Conservation (phyloP, 2,797 vertebrate species). For the Florisuga fusca region DNA sequence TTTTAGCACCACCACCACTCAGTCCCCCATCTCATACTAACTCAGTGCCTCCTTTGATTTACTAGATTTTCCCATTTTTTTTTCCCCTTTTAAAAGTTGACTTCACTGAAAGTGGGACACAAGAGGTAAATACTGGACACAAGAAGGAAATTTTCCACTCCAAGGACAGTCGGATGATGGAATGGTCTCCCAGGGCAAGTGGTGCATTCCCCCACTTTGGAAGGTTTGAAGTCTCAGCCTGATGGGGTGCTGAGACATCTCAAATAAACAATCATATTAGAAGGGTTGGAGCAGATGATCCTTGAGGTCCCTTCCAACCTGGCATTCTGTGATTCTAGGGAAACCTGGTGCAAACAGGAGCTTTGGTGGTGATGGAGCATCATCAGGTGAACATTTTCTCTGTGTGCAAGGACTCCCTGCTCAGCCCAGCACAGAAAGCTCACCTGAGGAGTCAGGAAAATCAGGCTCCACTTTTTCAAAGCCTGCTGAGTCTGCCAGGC, state of each 20-base stretch:
- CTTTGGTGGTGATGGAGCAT: neutral
- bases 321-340: neutral
- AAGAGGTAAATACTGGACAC: too few relatives aligned
- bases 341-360: neutral
- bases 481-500: rapidly evolving
- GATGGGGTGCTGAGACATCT: too few relatives aligned
- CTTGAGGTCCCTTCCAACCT: too few relatives aligned
- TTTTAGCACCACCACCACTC: neutral
- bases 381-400: neutral
- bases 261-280: too few relatives aligned
- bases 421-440: neutral
- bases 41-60: neutral
- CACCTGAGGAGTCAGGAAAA: neutral
- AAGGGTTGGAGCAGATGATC: too few relatives aligned
- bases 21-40: neutral
- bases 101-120: neutral
- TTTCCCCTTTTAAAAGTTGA: neutral
- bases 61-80: neutral
- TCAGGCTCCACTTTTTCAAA: neutral
- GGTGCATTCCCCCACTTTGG: too few relatives aligned
- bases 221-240: too few relatives aligned
- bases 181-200: too few relatives aligned
- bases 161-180: too few relatives aligned
- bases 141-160: too few relatives aligned
- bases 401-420: neutral